Percentiles rank a stretch among this genome's conserved stretches.
phyloP scores from a whole-genome alignment of 2,113 vertebrate genomes.

The Microtus pennsylvanicus region DNA sequence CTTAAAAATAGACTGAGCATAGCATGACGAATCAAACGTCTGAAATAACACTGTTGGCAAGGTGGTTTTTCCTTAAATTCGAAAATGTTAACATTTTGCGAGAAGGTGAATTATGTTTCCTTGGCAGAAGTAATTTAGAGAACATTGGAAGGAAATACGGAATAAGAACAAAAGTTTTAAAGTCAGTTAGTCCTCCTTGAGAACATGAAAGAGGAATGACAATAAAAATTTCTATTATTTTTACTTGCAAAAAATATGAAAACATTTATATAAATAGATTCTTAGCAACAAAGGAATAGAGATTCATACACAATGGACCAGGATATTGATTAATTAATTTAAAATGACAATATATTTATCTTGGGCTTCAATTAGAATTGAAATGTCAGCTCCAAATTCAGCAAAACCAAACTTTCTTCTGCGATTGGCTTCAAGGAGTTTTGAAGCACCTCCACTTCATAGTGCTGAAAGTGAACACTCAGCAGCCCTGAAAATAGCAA shows the following conservation, averaged over 20 bases:
- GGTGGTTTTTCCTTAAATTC: conserved; percentile 79
- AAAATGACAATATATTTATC: not conserved
- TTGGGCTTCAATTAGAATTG: conserved; percentile 19
- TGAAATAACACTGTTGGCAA: conserved; percentile 79
- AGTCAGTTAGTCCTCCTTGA: conserved; percentile 5
- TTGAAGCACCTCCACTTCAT: conserved; percentile 35
- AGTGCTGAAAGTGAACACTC: conserved; percentile 65
- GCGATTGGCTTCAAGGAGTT: conserved; percentile 1
- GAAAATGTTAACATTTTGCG: conserved; percentile 81
- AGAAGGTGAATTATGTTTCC: conserved; percentile 77
- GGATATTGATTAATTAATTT: not conserved
- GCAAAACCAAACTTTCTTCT: conserved; percentile 21
- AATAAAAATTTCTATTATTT: conserved; percentile 33
- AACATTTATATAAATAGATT: not conserved
- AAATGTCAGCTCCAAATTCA: conserved; percentile 54
- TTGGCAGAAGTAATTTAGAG: conserved; percentile 71
- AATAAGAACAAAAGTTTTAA: conserved; percentile 68
- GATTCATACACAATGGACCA: not conserved
- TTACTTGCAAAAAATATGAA: not conserved
- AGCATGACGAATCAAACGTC: conserved; percentile 82
- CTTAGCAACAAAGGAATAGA: conserved; percentile 27
- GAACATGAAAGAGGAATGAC: conserved; percentile 47
- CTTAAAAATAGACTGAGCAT: conserved; percentile 82
- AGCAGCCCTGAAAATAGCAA: conserved; percentile 57
- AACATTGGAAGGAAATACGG: conserved; percentile 69